Conservation (phyloP, 2,888 invertebrate species). For the Patella depressa region DNA sequence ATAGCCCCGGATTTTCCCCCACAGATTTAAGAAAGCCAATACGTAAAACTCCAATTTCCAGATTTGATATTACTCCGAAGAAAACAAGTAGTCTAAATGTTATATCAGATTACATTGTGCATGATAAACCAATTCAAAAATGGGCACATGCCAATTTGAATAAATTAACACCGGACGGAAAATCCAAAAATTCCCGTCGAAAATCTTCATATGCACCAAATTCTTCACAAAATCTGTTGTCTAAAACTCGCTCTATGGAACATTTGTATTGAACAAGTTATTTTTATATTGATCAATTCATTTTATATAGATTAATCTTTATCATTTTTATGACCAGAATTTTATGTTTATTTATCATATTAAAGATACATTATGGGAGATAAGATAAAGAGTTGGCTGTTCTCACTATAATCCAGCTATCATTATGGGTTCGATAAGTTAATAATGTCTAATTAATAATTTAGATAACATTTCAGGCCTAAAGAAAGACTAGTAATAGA, state of each 20-base stretch:
- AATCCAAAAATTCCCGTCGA: not conserved
- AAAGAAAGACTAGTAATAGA: no score
- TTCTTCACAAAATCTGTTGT: not conserved
- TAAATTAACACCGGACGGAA: not conserved
- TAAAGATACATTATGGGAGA: no score
- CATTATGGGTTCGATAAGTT: no score
- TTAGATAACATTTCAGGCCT: no score
- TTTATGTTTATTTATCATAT: no score
- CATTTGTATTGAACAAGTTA: not conserved
- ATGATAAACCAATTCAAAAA: not conserved
- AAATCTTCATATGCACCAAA: not conserved
- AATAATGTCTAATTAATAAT: no score
- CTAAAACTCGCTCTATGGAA: not conserved
- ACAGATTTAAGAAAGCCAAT: not conserved
- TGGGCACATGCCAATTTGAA: conserved; percentile 5
- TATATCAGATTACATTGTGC: not conserved
- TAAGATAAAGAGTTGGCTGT: no score
- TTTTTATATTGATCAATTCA: no score
- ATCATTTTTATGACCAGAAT: no score
- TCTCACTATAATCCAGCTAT: no score
- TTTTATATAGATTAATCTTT: no score
- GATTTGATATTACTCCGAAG: not conserved
- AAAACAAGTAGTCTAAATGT: conserved; percentile 5
- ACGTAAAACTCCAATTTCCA: no score
- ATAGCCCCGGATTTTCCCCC: conserved; percentile 44